A percentile compares a stretch with the other conserved stretches of the same genome.
These are phyloP conservation scores for Dermochelys coriacea DNA, from an alignment of 2,797 vertebrate genomes.

Conservation along the genomic window DNA sequence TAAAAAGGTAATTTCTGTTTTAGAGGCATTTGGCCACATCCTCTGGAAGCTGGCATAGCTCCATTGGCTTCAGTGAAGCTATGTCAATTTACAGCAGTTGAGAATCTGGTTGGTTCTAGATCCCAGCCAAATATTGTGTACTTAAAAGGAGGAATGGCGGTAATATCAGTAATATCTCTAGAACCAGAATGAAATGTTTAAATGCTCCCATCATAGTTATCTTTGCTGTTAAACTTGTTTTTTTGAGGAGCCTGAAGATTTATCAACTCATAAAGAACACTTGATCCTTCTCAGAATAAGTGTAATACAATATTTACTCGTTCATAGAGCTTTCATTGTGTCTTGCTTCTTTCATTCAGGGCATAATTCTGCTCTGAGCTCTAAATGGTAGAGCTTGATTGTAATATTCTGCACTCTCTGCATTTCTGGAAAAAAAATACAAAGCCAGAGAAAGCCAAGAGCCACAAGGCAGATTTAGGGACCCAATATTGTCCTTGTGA, in stretches of 20 bases:
- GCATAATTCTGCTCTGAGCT: neutral
- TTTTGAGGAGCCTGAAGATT: slow-evolving; percentile 37
- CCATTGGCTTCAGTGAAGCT: neutral
- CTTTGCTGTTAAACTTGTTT: slow-evolving; percentile 37
- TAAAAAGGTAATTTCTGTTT: neutral
- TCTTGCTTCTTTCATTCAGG: neutral
- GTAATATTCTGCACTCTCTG: neutral
- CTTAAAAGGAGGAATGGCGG: neutral
- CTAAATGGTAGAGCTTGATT: neutral
- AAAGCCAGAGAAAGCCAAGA: fast-evolving
- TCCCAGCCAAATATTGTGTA: neutral
- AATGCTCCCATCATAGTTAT: neutral
- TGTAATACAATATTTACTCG: slow-evolving; percentile 20
- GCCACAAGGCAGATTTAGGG: neutral
- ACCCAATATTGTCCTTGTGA: fast-evolving
- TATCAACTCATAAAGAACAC: neutral
- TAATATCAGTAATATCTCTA: neutral
- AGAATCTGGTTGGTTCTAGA: neutral
- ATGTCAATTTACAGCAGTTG: neutral
- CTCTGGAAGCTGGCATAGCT: neutral
- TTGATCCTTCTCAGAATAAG: slow-evolving; percentile 29
- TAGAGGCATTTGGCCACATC: neutral
- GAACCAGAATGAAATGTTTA: slow-evolving; percentile 25
- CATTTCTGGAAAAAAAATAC: neutral
- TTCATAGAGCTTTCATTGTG: neutral